These are phyloP conservation scores for Nebria ingens DNA, from an alignment of 1,140 invertebrate species.

Conservation along the genomic window DNA sequence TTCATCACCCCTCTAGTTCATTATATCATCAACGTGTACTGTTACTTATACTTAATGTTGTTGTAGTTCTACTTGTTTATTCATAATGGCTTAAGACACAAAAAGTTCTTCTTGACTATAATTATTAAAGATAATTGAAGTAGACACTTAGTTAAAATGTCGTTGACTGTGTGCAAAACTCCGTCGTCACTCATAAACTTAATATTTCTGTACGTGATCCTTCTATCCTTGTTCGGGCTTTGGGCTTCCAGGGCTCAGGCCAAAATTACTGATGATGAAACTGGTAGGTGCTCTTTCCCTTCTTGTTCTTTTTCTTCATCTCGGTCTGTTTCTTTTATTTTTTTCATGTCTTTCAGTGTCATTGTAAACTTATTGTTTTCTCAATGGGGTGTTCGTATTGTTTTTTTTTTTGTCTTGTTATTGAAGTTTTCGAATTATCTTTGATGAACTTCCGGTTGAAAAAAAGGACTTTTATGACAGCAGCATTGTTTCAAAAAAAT, in stretches of 20 bases:
- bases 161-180: not conserved
- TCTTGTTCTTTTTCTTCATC: not conserved
- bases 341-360: not conserved
- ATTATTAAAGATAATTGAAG: not conserved
- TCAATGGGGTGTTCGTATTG: too few species aligned
- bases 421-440: too few species aligned
- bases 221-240: not conserved
- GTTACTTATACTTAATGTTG: not conserved
- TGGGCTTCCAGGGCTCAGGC: not conserved
- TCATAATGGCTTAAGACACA: too few species aligned
- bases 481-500: too few species aligned
- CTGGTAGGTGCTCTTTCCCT: not conserved
- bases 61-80: too few species aligned
- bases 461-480: too few species aligned
- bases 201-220: not conserved
- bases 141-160: not conserved
- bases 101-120: not conserved
- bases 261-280: conserved; percentile 3
- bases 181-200: not conserved
- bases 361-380: conserved; percentile 6
- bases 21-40: not conserved
- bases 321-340: not conserved
- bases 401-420: too few species aligned
- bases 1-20: not conserved
- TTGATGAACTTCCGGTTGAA: too few species aligned